Evolutionary conservation across 2,797 vertebrate genomes (phyloP).

Genomic region (Sebastes ruberrimus): DNA sequence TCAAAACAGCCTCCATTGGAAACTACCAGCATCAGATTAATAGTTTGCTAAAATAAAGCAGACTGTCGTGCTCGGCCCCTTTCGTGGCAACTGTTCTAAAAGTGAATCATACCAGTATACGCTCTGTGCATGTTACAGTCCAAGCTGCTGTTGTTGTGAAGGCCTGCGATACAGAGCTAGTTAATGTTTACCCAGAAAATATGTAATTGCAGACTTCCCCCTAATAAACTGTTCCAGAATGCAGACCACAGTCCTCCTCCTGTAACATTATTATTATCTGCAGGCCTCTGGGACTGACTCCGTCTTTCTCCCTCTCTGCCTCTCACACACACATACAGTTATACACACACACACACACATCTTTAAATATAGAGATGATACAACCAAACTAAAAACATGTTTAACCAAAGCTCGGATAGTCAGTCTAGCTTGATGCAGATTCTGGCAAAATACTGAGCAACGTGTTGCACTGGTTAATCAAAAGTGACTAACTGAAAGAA

Average conservation of each 20-base stretch:
- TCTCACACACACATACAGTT: not conserved
- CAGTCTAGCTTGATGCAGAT: not conserved
- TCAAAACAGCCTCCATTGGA: slow-evolving; percentile 23
- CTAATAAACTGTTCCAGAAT: slow-evolving; percentile 88
- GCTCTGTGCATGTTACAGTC: not conserved
- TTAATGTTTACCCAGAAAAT: slow-evolving; percentile 93
- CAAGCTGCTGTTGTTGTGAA: slow-evolving; percentile 40
- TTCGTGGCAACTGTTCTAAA: slow-evolving; percentile 28
- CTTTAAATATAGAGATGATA: slow-evolving; percentile 46
- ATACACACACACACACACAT: not conserved
- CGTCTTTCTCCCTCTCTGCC: slow-evolving; percentile 30
- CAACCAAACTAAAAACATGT: slow-evolving; percentile 7
- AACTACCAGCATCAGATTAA: slow-evolving; percentile 27
- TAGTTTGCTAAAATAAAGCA: slow-evolving; percentile 32
- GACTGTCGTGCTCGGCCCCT: slow-evolving; percentile 4
- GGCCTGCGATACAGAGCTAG: slow-evolving; percentile 77
- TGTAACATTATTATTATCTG: slow-evolving; percentile 84
- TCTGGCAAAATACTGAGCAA: not conserved
- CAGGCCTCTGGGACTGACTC: slow-evolving; percentile 45
- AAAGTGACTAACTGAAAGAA: not conserved
- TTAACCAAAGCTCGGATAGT: not conserved
- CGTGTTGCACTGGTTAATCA: not conserved
- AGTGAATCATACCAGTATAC: slow-evolving; percentile 23
- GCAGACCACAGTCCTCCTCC: slow-evolving; percentile 81
- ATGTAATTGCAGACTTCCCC: slow-evolving; percentile 91